Base-by-base conservation (phyloP, 2,888 invertebrate genomes). In the Polydrusus cervinus region DNA sequence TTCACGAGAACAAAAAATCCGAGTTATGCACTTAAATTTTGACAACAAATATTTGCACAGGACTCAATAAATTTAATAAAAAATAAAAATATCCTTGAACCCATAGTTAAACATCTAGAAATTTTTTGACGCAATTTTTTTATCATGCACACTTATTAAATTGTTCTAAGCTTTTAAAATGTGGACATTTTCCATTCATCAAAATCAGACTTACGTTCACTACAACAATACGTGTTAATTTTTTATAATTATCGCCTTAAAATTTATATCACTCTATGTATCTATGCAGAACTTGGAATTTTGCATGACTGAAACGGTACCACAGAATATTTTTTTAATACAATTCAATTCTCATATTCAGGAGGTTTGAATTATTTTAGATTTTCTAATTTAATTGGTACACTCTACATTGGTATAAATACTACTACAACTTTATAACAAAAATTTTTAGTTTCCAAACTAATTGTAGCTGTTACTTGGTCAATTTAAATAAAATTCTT, bases 151-250 rank as follows among this genome's bases (percentile, higher is more conserved):
- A 18, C 38, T 38, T 18, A 60, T 18, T 38, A 60, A 18, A 30
- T 9, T 14, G 16, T 60, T 60, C 10, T 14, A 16, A 16, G 38
- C 38, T 60, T 34, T 18, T 60, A 38, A 38, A 38, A n/a, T 60
- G 38, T 60, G 11, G 57, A 60, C 38, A 10, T 60, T 16, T 60
- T 34, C 14, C 38, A 60, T 60, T 60, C 57, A 60, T 2, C 30
- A 55, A n/a, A 16, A 38, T 16, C 18, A 0, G 57, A 18, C 38
- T 60, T 60, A 38, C 57, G 57, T 60, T 60, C 8, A 38, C 9
- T 60, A 38, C 38, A 60, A 60, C 57, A 60, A 60, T 60, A 38
- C 16, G 25, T 60, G 38, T 60, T 60, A 14, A 53, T n/a, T 9
- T 11, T 38, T 60, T 38, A 10, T 7, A 53, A 34, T 60, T 60